These are phyloP conservation scores for Grantiella picta DNA, from an alignment of 2,113 vertebrate genomes.

Conservation along the genomic window DNA sequence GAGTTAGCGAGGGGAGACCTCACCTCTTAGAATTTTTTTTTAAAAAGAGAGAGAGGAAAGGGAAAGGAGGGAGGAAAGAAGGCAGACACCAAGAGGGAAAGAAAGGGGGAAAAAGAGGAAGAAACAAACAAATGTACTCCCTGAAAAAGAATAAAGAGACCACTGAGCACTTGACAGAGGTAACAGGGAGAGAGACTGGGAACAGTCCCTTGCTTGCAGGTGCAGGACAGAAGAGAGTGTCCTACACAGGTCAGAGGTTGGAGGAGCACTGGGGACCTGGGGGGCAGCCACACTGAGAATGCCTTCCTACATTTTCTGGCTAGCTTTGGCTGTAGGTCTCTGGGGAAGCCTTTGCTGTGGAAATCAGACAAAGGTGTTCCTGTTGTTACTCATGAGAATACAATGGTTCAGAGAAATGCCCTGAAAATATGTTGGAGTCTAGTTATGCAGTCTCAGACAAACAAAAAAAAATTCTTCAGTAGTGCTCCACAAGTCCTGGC, in stretches of 20 bases:
- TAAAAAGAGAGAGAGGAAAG: not conserved
- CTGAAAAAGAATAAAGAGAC: not conserved
- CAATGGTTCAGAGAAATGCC: constrained; percentile 6
- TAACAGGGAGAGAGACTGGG: not conserved
- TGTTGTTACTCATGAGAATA: not conserved
- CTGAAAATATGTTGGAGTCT: constrained; percentile 10
- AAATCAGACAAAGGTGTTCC: not conserved
- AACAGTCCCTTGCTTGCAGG: not conserved
- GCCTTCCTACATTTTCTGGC: not conserved
- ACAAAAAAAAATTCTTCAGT: not conserved
- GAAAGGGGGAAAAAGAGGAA: not conserved
- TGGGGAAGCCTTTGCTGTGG: not conserved
- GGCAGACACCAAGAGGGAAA: not conserved
- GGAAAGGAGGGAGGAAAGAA: not conserved
- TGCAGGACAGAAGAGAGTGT: not conserved
- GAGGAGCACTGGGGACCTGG: not conserved
- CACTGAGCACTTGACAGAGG: not conserved
- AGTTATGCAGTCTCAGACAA: not conserved
- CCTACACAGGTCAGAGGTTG: not conserved
- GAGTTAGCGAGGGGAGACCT: constrained; percentile 19
- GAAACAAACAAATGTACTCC: not conserved
- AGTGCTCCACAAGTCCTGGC: not conserved
- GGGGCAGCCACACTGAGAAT: fast-evolving
- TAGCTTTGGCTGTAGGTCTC: not conserved
- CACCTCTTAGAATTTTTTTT: not conserved